Conservation (phyloP, 2,888 invertebrate species). For the Nephrotoma flavescens region DNA sequence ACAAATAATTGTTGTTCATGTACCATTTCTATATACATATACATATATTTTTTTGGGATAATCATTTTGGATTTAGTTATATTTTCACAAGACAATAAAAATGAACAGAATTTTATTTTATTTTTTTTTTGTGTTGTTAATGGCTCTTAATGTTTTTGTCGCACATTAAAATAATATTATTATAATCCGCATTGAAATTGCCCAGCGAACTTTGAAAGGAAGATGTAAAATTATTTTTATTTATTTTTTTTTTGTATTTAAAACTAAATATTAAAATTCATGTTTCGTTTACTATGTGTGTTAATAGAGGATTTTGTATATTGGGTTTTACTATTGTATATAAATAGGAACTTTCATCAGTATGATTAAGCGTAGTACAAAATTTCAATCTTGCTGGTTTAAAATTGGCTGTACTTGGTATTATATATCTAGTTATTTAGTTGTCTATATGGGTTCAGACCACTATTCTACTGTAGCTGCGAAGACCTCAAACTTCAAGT, state of each 20-base stretch:
- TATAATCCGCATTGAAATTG: background rate
- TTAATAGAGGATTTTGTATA: background rate
- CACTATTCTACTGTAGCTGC: too few species aligned
- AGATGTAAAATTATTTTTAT: background rate
- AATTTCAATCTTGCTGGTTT: too few species aligned
- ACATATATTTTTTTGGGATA: background rate
- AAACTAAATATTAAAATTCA: background rate
- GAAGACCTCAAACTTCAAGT: too few species aligned
- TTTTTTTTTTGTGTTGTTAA: background rate
- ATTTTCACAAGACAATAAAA: background rate
- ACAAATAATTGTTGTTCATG: background rate
- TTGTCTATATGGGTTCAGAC: too few species aligned
- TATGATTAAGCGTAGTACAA: too few species aligned
- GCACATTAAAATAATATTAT: slow-evolving; percentile 3
- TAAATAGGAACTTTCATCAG: too few species aligned
- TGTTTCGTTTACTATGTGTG: background rate
- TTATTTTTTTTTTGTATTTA: background rate
- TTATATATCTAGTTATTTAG: too few species aligned
- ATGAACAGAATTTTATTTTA: background rate
- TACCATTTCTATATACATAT: background rate
- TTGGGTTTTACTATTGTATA: background rate
- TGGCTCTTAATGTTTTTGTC: slow-evolving; percentile 2
- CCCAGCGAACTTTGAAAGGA: background rate
- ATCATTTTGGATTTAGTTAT: slow-evolving; percentile 1
- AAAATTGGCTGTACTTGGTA: too few species aligned